These are phyloP conservation scores for Cheiracanthium punctorium DNA, from an alignment of 2,888 invertebrate genomes.

Conservation along the genomic window DNA sequence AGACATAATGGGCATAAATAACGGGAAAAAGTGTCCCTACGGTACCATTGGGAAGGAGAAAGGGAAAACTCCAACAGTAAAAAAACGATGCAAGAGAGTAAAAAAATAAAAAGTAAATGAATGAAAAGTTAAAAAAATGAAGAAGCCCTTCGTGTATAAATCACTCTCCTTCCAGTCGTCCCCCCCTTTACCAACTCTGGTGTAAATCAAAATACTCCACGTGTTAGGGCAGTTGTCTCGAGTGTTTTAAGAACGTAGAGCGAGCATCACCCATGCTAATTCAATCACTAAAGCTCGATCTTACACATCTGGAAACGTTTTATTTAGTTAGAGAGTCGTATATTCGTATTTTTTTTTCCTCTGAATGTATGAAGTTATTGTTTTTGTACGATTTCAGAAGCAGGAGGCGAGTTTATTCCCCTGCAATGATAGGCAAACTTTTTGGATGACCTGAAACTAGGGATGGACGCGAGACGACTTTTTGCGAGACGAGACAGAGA, in stretches of 20 bases:
- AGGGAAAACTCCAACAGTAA: no score
- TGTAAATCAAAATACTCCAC: constrained; percentile 1
- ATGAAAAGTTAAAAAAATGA: neutral
- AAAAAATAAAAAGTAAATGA: neutral
- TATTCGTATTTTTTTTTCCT: no score
- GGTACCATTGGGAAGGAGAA: neutral
- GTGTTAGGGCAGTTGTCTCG: neutral
- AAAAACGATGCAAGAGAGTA: neutral
- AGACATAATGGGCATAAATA: constrained; percentile 11
- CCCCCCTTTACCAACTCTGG: neutral
- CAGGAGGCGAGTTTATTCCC: no score
- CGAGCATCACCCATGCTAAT: neutral
- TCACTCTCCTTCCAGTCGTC: neutral
- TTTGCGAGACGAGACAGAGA: no score
- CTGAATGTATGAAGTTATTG: no score
- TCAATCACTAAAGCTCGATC: neutral
- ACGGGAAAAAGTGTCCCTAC: neutral
- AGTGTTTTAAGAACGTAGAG: neutral
- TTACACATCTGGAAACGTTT: neutral
- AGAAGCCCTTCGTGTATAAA: neutral
- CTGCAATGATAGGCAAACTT: no score
- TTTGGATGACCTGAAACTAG: no score
- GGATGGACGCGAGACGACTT: no score
- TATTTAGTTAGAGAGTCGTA: no score
- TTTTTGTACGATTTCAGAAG: no score